Evolutionary conservation across 2,797 vertebrate species (phyloP), one percentile per base, ranked within the genome.

Genomic region (Cygnus olor): DNA sequence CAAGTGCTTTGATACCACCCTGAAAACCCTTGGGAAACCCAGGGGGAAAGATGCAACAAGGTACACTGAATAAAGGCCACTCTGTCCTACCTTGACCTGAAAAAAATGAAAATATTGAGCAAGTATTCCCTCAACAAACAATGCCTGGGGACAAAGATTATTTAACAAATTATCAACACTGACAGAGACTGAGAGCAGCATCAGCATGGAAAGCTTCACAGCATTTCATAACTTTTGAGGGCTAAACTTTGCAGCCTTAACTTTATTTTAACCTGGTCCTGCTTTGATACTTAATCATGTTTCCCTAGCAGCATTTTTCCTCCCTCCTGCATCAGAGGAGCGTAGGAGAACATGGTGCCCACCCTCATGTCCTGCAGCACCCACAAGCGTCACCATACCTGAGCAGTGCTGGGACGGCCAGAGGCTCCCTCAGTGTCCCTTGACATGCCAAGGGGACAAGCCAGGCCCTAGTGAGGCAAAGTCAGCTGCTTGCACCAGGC

Each of bases 11-110:
- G 22, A 28, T 10, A 57, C 28, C 49, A 17, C 4, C 20, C 64
- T 21, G 40, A 74, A 60, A 45, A 3, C 2, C 18, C 42, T 21
- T 7, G 22, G 6, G 16, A 11, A 1, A 8, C 3, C 5, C 4
- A 1, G 1, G 11, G 30, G 19, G 64, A 53, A 73, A 28, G 16
- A 5, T 11, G 4, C 27, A 24, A 30, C 19, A 2, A 16, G 14
- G 17, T 38, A 14, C 32, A 40, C 57, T 40, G 9, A 45, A 6
- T 34, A n/a, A 24, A 38, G 6, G 16, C 17, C 32, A 6, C 9
- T 22, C 14, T 53, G 44, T 25, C 32, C 2, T 0, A 0, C 2
- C 12, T 3, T 4, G 6, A 30, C 18, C 45, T 11, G 11, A 11
- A 1, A 21, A 19, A 27, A 27, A 83, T 47, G 30, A 9, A 38